These are phyloP conservation scores for Bergia sp. DNA, from an alignment of 92 coral and sea anemone species.

Conservation along the genomic window DNA sequence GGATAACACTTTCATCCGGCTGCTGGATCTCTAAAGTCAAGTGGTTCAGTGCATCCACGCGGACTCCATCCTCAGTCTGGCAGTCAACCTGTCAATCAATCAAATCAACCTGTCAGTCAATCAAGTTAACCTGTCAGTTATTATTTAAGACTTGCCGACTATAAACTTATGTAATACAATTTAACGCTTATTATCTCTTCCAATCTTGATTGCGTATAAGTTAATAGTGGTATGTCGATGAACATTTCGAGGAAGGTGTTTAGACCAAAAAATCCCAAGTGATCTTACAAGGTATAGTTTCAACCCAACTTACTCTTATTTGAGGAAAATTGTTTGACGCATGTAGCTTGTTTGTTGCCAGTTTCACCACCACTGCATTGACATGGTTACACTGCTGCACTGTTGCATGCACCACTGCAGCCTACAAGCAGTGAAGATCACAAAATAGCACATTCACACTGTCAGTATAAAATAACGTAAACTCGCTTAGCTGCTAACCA, in stretches of 20 bases:
- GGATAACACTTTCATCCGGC: conserved; percentile 53
- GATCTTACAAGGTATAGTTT: not conserved
- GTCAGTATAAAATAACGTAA: not conserved
- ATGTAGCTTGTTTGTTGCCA: conserved; percentile 30
- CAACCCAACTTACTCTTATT: conserved; percentile 52
- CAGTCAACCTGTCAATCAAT: conserved; percentile 60
- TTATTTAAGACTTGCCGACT: no score
- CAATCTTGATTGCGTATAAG: no score
- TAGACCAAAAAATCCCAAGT: not conserved
- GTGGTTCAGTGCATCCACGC: conserved; percentile 75
- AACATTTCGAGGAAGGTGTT: not conserved
- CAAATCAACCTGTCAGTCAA: not conserved
- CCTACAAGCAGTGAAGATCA: conserved; percentile 36
- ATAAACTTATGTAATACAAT: no score
- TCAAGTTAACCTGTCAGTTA: not conserved
- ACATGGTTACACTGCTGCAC: conserved; percentile 80
- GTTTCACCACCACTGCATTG: conserved; percentile 55
- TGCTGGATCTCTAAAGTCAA: conserved; percentile 53
- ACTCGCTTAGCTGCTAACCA: not conserved
- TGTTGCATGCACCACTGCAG: conserved; percentile 68
- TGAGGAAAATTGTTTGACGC: conserved; percentile 63
- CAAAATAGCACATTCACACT: not conserved
- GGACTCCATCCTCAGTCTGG: conserved; percentile 79
- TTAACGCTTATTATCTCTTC: no score
- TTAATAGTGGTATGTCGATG: no score